Conservation (phyloP, 2,113 vertebrate genomes). For the Crocuta crocuta region DNA sequence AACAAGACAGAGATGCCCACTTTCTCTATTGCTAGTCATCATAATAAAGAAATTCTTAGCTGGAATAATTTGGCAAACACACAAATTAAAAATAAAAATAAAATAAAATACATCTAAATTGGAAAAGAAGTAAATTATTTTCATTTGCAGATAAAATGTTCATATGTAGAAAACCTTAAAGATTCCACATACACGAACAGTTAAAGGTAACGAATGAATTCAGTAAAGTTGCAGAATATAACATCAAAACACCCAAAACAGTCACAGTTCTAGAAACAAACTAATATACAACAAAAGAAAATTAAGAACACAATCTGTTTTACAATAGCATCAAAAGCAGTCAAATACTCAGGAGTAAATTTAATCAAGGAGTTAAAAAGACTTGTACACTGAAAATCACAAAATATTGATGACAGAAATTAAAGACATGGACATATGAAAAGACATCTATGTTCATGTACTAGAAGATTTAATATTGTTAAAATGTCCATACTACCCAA, state of each 20-base stretch:
- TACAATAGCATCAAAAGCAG: background rate
- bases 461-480: background rate
- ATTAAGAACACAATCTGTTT: background rate
- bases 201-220: background rate
- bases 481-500: background rate
- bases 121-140: background rate
- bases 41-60: background rate
- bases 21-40: background rate
- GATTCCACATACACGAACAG: background rate
- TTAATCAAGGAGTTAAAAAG: background rate
- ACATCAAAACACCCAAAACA: background rate
- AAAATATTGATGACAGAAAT: background rate
- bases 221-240: background rate
- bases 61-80: background rate
- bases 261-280: background rate
- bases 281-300: background rate
- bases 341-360: background rate
- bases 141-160: background rate
- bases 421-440: background rate
- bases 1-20: background rate
- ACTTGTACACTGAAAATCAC: background rate
- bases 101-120: background rate
- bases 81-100: background rate
- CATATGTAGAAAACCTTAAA: background rate
- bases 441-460: background rate